Conservation (phyloP, 1,140 invertebrate species). For the Pogonomyrmex californicus region DNA sequence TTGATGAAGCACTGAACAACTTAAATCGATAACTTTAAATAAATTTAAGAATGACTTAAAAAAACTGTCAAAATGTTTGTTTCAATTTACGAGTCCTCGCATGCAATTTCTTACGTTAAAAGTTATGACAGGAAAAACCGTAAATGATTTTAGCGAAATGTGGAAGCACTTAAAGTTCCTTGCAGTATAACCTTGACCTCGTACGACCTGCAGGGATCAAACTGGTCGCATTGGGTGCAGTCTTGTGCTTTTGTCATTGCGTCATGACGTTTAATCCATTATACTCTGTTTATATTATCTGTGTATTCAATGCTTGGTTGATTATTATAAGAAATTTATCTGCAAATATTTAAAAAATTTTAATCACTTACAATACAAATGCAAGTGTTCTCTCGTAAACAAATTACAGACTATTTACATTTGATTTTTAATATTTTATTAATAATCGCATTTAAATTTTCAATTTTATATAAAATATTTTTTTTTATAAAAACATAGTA, state of each 20-base stretch:
- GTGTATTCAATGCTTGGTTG: background rate
- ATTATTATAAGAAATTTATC: background rate
- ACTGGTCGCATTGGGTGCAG: constrained; percentile 31
- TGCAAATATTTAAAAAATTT: constrained; percentile 1
- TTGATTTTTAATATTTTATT: background rate
- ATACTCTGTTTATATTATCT: background rate
- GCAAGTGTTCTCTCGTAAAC: background rate
- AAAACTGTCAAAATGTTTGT: background rate
- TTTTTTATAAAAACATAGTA: background rate
- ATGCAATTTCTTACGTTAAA: constrained; percentile 9
- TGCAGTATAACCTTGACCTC: constrained; percentile 73
- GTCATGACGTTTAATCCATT: constrained; percentile 40
- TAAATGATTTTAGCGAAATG: constrained; percentile 62
- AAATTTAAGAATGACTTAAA: background rate
- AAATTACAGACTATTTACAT: background rate
- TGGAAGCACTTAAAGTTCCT: constrained; percentile 77
- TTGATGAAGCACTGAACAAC: no score
- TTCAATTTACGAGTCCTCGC: constrained; percentile 9
- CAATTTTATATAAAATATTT: constrained; percentile 8
- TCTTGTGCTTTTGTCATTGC: constrained; percentile 67
- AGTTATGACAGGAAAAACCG: constrained; percentile 8
- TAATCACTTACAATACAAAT: background rate
- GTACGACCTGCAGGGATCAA: constrained; percentile 63
- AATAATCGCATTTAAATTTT: background rate
- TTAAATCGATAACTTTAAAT: background rate